Percentiles rank a stretch among this genome's conserved stretches.
Conservation (phyloP, 92 coral and sea anemone species). For the Epizoanthus stellaris region DNA sequence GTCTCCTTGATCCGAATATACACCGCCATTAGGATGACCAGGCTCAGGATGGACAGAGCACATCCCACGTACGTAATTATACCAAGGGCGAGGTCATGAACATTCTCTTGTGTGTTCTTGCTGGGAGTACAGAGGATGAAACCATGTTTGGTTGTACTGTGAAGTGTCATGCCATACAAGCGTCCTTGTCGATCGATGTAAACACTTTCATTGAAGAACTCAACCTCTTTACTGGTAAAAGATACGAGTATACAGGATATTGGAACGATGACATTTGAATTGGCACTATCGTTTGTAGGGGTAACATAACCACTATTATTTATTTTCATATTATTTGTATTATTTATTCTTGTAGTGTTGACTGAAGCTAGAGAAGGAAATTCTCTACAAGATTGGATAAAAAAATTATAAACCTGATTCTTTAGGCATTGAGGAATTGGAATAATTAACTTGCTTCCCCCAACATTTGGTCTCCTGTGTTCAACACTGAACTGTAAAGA, state of each 20-base stretch:
- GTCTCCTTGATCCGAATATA: conserved; percentile 5
- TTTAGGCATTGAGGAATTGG: neutral
- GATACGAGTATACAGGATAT: neutral
- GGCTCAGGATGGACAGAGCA: neutral
- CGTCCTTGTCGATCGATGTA: neutral
- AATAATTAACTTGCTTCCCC: neutral
- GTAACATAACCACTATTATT: too few species aligned
- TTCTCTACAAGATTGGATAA: neutral
- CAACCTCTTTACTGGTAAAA: neutral
- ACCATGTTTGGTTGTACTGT: neutral
- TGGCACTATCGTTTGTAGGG: neutral
- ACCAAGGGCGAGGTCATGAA: neutral
- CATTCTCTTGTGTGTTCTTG: neutral
- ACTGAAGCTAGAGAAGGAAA: neutral
- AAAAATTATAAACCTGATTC: neutral
- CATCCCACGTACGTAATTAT: conserved; percentile 14
- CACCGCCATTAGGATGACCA: conserved; percentile 1
- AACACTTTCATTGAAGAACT: neutral
- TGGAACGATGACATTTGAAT: neutral
- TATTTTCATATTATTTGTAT: too few species aligned
- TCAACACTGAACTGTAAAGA: neutral
- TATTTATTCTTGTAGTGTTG: neutral
- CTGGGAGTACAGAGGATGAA: neutral
- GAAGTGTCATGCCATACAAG: neutral
- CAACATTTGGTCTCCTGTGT: too few species aligned